A percentile compares a stretch with the other conserved stretches of the same genome.
Conservation (phyloP, 2,797 vertebrate genomes). For the Muscicapa striata region DNA sequence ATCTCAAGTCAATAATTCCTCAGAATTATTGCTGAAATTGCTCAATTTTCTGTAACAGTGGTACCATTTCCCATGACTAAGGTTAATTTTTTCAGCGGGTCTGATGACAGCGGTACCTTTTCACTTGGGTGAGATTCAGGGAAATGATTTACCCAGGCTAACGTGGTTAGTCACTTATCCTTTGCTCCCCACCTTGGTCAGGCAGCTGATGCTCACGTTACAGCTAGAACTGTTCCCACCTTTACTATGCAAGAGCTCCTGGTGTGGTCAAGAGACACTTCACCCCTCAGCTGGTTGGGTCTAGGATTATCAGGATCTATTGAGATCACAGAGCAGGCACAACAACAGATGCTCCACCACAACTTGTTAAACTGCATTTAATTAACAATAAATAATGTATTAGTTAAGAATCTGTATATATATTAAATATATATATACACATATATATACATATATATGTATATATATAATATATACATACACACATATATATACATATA, state of each 20-base stretch:
- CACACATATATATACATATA: too few species aligned
- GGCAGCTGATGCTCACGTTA: neutral
- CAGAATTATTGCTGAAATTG: neutral
- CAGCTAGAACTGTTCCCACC: neutral
- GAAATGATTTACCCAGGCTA: neutral
- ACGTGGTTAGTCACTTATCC: rapidly evolving
- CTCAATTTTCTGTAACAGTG: neutral
- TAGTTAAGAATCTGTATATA: neutral
- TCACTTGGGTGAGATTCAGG: neutral
- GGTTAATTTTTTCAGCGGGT: neutral
- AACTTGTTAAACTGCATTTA: neutral
- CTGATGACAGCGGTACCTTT: rapidly evolving
- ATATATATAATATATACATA: too few species aligned
- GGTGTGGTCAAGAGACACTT: neutral
- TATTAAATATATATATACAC: too few species aligned
- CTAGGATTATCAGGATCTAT: neutral
- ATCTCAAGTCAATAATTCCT: neutral
- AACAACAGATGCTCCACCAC: too few species aligned
- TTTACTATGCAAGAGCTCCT: neutral
- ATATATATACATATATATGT: too few species aligned
- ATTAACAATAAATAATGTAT: neutral
- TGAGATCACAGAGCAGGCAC: neutral
- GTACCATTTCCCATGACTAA: neutral
- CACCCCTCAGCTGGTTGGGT: neutral
- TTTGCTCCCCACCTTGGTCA: neutral